Evolutionary conservation across 2,888 invertebrate species (phyloP).

Genomic region (Plebejus melissa): DNA sequence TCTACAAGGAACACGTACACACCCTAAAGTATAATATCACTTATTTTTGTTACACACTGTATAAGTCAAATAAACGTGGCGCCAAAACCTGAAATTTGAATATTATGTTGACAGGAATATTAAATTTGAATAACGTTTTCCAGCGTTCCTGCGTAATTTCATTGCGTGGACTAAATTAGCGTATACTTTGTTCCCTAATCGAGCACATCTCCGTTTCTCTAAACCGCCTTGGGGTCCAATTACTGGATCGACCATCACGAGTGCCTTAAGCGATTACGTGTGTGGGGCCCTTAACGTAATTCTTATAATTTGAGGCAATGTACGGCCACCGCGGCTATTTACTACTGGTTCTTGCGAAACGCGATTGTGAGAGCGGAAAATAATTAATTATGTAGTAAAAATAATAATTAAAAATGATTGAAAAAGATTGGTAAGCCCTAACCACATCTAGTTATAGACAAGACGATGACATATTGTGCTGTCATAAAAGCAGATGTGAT

Average conservation of each 20-base stretch:
- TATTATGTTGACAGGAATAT: not conserved
- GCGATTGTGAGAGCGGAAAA: conserved; percentile 22
- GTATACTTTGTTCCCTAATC: conserved; percentile 23
- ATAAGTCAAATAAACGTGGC: too few relatives aligned
- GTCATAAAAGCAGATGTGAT: too few relatives aligned
- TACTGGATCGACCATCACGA: conserved; percentile 6
- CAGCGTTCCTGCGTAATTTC: not conserved
- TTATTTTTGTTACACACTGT: too few relatives aligned
- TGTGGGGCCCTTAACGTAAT: conserved; percentile 20
- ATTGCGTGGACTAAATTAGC: not conserved
- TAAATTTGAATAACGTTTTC: not conserved
- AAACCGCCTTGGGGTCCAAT: conserved; percentile 15
- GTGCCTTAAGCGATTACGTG: conserved; percentile 9
- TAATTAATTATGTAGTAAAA: not conserved
- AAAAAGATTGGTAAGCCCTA: too few relatives aligned
- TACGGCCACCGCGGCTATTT: not conserved
- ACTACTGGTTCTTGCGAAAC: conserved; percentile 9
- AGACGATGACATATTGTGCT: too few relatives aligned
- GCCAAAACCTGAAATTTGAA: not conserved
- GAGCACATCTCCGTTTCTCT: conserved; percentile 14
- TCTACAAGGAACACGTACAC: too few relatives aligned
- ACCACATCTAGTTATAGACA: too few relatives aligned
- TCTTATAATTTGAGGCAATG: conserved; percentile 24
- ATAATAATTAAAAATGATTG: not conserved
- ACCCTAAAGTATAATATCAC: too few relatives aligned